These are phyloP conservation scores for Amiota mariae DNA, from an alignment of 2,888 invertebrate species.

Conservation along the genomic window DNA sequence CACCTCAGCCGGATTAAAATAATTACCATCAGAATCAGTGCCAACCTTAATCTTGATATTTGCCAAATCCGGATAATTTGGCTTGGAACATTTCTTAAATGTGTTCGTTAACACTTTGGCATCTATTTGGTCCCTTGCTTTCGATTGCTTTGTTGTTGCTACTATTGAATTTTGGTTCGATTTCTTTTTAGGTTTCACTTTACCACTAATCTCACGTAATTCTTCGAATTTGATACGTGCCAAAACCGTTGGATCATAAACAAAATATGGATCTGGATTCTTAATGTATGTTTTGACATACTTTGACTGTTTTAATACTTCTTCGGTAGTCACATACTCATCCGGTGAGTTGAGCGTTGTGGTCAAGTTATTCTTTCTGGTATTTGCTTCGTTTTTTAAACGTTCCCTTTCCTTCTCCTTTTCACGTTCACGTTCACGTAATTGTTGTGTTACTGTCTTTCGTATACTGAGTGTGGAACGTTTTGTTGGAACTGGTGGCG, in stretches of 20 bases:
- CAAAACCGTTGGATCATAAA: slow-evolving; percentile 72
- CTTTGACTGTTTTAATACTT: slow-evolving; percentile 73
- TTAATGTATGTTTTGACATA: slow-evolving; percentile 74
- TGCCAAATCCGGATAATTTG: slow-evolving; percentile 72
- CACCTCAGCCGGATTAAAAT: slow-evolving; percentile 72
- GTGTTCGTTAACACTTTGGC: slow-evolving; percentile 46
- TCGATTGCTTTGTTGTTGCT: slow-evolving; percentile 4
- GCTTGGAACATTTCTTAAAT: slow-evolving; percentile 71
- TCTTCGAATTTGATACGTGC: slow-evolving; percentile 70
- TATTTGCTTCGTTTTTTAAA: slow-evolving; percentile 48
- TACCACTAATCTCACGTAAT: slow-evolving; percentile 57
- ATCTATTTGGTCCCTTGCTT: slow-evolving; percentile 45
- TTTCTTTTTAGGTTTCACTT: slow-evolving; percentile 56
- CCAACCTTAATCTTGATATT: slow-evolving; percentile 72
- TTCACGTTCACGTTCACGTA: slow-evolving; percentile 62
- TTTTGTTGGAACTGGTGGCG: slow-evolving; percentile 67
- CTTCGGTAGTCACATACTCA: slow-evolving; percentile 72
- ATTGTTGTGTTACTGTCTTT: slow-evolving; percentile 61
- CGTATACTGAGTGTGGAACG: slow-evolving; percentile 65
- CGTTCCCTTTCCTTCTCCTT: slow-evolving; percentile 55
- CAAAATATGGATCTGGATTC: slow-evolving; percentile 73
- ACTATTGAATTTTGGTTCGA: slow-evolving; percentile 24
- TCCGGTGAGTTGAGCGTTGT: slow-evolving; percentile 46
- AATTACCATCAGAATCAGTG: slow-evolving; percentile 64
- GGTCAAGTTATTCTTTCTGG: slow-evolving; percentile 50